These are phyloP conservation scores for Acleris cristana DNA, from an alignment of 2,888 invertebrate species.

Conservation along the genomic window DNA sequence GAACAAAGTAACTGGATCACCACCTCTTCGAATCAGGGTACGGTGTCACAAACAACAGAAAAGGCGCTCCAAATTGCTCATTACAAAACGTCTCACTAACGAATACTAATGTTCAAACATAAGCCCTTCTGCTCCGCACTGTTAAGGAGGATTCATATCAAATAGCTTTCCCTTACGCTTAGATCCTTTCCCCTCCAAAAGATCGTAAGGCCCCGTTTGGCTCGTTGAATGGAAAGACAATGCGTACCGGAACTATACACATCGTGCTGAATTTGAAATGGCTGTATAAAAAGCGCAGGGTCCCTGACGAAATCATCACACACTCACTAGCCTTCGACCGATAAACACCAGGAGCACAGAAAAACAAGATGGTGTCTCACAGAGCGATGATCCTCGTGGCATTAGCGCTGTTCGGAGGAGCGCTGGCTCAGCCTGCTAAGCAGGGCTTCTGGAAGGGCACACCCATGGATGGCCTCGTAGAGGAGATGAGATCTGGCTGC, in stretches of 20 bases:
- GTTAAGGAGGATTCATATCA: constrained; percentile 73
- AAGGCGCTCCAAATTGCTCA: constrained; percentile 61
- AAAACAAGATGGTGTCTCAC: constrained; percentile 71
- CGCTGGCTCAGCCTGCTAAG: constrained; percentile 85
- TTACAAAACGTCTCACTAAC: constrained; percentile 61
- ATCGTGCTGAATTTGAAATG: constrained; percentile 82
- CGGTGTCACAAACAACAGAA: constrained; percentile 82
- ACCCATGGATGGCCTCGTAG: constrained; percentile 88
- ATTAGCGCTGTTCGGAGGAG: constrained; percentile 83
- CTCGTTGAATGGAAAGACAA: constrained; percentile 70
- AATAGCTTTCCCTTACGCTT: constrained; percentile 82
- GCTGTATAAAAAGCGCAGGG: constrained; percentile 81
- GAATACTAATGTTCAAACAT: constrained; percentile 56
- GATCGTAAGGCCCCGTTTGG: constrained; percentile 64
- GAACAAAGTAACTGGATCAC: constrained; percentile 67
- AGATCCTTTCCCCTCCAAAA: constrained; percentile 59
- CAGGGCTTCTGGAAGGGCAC: constrained; percentile 88
- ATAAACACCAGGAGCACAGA: constrained; percentile 67
- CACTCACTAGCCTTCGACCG: constrained; percentile 69
- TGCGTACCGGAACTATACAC: constrained; percentile 76
- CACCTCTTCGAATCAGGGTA: constrained; percentile 71
- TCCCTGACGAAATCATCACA: constrained; percentile 80
- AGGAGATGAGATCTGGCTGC: constrained; percentile 90
- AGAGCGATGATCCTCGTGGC: constrained; percentile 79
- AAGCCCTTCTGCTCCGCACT: constrained; percentile 60